A percentile compares a stretch with the other conserved stretches of the same genome.
phyloP scores from a whole-genome alignment of 2,797 vertebrate genomes.

The Astyanax mexicanus region DNA sequence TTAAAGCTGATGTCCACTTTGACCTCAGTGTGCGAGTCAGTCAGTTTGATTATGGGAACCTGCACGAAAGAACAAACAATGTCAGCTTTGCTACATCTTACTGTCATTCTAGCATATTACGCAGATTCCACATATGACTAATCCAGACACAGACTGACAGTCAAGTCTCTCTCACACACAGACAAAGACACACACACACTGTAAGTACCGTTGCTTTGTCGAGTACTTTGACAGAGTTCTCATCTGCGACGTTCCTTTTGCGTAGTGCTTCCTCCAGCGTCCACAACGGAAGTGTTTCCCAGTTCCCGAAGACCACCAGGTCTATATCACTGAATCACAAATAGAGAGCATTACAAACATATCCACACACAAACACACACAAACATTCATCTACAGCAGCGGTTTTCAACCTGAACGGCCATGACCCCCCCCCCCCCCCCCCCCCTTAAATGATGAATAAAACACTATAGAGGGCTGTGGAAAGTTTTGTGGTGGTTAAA shows the following conservation, averaged over 20 bases:
- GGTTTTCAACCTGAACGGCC: too few relatives aligned
- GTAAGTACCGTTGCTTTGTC: conserved; percentile 94
- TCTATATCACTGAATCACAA: conserved; percentile 89
- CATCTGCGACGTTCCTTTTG: conserved; percentile 93
- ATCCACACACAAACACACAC: too few relatives aligned
- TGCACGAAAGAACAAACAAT: conserved; percentile 60
- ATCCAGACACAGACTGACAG: neutral
- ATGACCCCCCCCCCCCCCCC: too few relatives aligned
- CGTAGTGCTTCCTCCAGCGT: conserved; percentile 96
- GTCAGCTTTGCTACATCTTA: neutral
- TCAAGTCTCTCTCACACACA: too few relatives aligned
- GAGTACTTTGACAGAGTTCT: conserved; percentile 96
- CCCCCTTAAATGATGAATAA: too few relatives aligned
- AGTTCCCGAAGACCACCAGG: conserved; percentile 97
- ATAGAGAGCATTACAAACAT: neutral
- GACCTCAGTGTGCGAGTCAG: conserved; percentile 95
- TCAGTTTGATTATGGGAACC: conserved; percentile 99
- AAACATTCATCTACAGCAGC: too few relatives aligned
- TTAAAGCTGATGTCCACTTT: conserved; percentile 99
- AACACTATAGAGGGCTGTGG: too few relatives aligned
- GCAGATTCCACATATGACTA: conserved; percentile 1
- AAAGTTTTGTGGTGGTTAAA: too few relatives aligned
- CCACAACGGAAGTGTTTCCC: conserved; percentile 97
- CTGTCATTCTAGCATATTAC: neutral
- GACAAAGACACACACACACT: neutral